Conservation (phyloP, 2,888 invertebrate species). For the Noctua pronuba region DNA sequence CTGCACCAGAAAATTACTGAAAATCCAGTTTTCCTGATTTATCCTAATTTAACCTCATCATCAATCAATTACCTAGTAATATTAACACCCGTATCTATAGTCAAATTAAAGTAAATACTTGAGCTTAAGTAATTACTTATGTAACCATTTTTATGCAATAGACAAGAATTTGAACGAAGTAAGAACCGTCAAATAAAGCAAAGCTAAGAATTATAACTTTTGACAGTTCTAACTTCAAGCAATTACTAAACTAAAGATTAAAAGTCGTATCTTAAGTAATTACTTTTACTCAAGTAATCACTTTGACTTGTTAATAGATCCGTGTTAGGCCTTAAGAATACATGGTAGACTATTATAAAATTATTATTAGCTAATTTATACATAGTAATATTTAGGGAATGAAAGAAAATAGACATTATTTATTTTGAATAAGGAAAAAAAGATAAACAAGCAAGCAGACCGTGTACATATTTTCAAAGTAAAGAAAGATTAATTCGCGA, state of each 20-base stretch:
- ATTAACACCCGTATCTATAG: not conserved
- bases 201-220: too few relatives aligned
- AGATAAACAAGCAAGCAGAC: not conserved
- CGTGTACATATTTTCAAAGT: not conserved
- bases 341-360: slow-evolving; percentile 1
- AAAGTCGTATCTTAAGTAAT: not conserved
- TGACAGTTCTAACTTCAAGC: too few relatives aligned
- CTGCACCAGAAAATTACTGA: not conserved
- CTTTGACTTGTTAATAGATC: not conserved
- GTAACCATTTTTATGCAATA: not conserved
- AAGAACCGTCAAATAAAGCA: too few relatives aligned
- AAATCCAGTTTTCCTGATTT: not conserved
- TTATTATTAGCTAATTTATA: slow-evolving; percentile 11
- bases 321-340: slow-evolving; percentile 4
- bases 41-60: not conserved
- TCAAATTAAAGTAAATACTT: not conserved
- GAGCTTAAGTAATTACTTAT: not conserved
- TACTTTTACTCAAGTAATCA: not conserved
- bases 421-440: not conserved
- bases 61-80: not conserved
- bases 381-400: not conserved
- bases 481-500: not conserved
- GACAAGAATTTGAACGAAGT: not conserved
- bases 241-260: too few relatives aligned
- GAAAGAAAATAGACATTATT: not conserved